Conservation (phyloP, 35 echinoderm and acorn worm genomes). For the Hemicentrotus pulcherrimus region DNA sequence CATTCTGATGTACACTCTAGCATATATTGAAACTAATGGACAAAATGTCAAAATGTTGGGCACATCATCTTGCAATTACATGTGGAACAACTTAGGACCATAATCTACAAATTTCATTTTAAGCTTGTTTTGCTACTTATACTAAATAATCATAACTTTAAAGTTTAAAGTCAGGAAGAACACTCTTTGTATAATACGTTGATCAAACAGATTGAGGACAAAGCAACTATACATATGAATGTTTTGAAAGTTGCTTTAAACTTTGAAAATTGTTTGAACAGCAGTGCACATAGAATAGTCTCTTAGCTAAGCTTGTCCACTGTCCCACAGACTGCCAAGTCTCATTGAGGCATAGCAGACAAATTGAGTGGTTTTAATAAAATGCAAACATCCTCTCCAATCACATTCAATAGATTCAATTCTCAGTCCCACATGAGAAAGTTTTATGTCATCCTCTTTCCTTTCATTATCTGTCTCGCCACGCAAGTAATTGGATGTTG, state of each 20-base stretch:
- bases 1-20: too few species aligned
- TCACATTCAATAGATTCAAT: slow-evolving; percentile 26
- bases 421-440: slow-evolving; percentile 35
- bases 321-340: background rate
- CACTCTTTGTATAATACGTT: background rate
- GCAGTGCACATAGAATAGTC: background rate
- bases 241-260: too few species aligned
- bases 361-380: slow-evolving; percentile 30
- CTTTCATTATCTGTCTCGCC: slow-evolving; percentile 43
- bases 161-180: background rate
- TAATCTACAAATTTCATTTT: too few species aligned
- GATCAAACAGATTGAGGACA: background rate
- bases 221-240: background rate
- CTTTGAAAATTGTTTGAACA: background rate
- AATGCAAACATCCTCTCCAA: slow-evolving; percentile 19
- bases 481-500: slow-evolving; percentile 15
- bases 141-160: background rate
- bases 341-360: background rate
- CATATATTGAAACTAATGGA: too few species aligned
- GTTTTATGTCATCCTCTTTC: slow-evolving; percentile 32
- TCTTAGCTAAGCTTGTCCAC: background rate
- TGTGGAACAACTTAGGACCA: too few species aligned
- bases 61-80: too few species aligned
- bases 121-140: too few species aligned
- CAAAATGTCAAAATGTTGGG: too few species aligned